Conservation (phyloP, 2,888 invertebrate species). For the Synanthedon andrenaeformis region DNA sequence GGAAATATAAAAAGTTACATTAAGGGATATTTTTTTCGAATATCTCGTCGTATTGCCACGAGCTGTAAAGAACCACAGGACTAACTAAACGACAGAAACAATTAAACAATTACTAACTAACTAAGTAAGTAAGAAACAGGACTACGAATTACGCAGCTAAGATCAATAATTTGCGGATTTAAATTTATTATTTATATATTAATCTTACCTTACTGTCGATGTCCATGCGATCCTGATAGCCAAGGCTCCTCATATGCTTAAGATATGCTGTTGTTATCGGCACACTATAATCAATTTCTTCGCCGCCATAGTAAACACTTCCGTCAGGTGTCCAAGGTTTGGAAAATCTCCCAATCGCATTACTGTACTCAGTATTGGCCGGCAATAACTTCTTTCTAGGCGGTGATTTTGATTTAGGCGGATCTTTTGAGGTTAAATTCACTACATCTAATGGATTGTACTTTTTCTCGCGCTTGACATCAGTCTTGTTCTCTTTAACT, state of each 20-base stretch:
- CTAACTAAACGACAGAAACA: too few species aligned
- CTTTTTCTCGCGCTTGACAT: conserved; percentile 48
- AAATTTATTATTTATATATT: too few species aligned
- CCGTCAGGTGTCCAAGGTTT: conserved; percentile 74
- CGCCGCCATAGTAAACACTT: conserved; percentile 46
- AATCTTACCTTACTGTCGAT: conserved; percentile 49
- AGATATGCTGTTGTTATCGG: conserved; percentile 92
- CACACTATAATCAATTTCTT: conserved; percentile 82
- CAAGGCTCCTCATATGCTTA: conserved; percentile 84
- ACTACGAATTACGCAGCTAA: too few species aligned
- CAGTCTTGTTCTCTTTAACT: conserved; percentile 42
- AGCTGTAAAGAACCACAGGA: too few species aligned
- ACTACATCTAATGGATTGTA: conserved; percentile 74
- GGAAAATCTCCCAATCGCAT: conserved; percentile 57
- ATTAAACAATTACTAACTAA: too few species aligned
- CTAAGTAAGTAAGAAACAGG: too few species aligned
- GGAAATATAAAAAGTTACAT: too few species aligned
- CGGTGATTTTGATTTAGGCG: conserved; percentile 63
- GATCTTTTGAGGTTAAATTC: conserved; percentile 73
- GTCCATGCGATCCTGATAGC: conserved; percentile 44
- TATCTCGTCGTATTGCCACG: too few species aligned
- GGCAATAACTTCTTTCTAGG: conserved; percentile 62
- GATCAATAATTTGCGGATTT: too few species aligned
- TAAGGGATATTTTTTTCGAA: too few species aligned
- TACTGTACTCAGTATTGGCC: conserved; percentile 36